These are phyloP conservation scores for Cygnus atratus DNA, from an alignment of 2,113 vertebrate genomes.

Conservation along the genomic window DNA sequence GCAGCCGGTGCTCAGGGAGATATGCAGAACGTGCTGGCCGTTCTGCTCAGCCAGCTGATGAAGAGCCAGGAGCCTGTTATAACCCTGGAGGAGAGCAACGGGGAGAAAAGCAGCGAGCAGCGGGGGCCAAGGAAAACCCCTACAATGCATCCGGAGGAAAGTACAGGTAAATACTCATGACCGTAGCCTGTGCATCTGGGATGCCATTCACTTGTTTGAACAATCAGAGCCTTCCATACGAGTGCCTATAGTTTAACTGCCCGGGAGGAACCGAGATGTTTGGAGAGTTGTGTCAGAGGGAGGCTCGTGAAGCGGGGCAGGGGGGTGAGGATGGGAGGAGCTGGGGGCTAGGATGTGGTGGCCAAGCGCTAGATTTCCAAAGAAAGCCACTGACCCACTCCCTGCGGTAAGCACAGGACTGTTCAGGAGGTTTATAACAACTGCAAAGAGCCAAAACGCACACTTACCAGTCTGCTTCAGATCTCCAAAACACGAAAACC, in stretches of 20 bases:
- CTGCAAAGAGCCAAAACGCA: background rate
- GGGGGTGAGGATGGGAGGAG: background rate
- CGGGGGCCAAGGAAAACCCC: constrained; percentile 78
- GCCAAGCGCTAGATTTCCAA: background rate
- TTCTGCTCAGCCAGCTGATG: constrained; percentile 93
- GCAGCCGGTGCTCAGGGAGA: constrained; percentile 85
- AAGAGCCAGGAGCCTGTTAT: constrained; percentile 88
- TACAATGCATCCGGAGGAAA: constrained; percentile 75
- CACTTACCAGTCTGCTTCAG: too few species aligned
- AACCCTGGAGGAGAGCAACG: constrained; percentile 89
- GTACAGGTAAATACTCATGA: constrained; percentile 77
- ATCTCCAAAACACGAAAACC: background rate
- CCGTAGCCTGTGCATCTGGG: constrained; percentile 46
- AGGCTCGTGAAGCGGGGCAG: background rate
- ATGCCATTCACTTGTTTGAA: constrained; percentile 34
- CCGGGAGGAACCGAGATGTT: fast-evolving
- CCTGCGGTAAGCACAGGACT: background rate
- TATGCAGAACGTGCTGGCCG: constrained; percentile 90
- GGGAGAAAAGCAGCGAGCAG: constrained; percentile 85
- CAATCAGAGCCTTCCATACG: fast-evolving
- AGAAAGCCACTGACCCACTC: background rate
- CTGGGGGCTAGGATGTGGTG: background rate
- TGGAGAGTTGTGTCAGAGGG: background rate
- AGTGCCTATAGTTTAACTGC: background rate
- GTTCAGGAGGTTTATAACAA: background rate